These are phyloP conservation scores for Rhamphomyia laevipes DNA, from an alignment of 2,888 invertebrate species.

Conservation along the genomic window DNA sequence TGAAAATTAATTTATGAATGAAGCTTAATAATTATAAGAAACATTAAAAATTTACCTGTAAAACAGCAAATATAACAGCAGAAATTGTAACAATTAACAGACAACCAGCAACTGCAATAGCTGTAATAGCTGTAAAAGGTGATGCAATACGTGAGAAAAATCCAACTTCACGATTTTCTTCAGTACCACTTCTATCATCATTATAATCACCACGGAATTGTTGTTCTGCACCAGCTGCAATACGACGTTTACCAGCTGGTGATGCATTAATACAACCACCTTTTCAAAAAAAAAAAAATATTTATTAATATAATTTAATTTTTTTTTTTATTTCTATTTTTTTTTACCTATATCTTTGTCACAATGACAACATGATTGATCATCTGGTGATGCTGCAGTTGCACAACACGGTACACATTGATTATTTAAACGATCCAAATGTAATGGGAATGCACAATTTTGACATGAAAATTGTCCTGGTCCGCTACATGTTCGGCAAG, in stretches of 20 bases:
- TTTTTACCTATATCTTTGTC: constrained; percentile 51
- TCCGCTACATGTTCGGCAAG: constrained; percentile 57
- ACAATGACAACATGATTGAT: constrained; percentile 56
- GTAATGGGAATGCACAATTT: constrained; percentile 51
- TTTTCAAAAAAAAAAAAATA: constrained; percentile 23
- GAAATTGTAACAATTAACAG: constrained; percentile 58
- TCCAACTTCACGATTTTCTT: constrained; percentile 19
- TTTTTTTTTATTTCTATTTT: not conserved
- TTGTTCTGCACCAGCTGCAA: constrained; percentile 45
- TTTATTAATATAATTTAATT: not conserved
- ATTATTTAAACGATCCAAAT: constrained; percentile 58
- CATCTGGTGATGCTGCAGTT: constrained; percentile 37
- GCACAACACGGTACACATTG: constrained; percentile 66
- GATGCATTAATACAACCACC: constrained; percentile 63
- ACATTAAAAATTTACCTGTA: constrained; percentile 61
- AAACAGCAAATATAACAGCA: constrained; percentile 53
- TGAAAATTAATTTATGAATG: too few relatives aligned
- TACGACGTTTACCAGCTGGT: constrained; percentile 61
- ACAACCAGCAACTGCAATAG: constrained; percentile 54
- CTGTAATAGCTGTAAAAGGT: constrained; percentile 52
- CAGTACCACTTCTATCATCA: constrained; percentile 13
- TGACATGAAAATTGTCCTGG: constrained; percentile 57
- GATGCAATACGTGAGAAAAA: constrained; percentile 31
- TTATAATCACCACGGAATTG: constrained; percentile 23
- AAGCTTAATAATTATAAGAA: too few relatives aligned